A percentile compares a stretch with the other conserved stretches of the same genome.
These are phyloP conservation scores for Meteorus sp. DNA, from an alignment of 1,140 invertebrate genomes.

Conservation along the genomic window DNA sequence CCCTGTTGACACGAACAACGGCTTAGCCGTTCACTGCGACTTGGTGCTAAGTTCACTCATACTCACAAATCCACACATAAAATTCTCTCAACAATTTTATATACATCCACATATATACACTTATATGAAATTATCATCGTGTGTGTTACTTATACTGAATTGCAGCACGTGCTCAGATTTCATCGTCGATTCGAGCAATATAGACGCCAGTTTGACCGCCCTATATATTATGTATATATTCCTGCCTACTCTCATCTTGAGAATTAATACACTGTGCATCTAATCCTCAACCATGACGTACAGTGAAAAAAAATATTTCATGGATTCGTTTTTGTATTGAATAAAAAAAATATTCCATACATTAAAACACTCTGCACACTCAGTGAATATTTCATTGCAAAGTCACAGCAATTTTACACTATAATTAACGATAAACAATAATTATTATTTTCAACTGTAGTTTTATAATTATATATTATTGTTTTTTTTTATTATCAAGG, in stretches of 20 bases:
- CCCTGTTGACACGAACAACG: slow-evolving; percentile 56
- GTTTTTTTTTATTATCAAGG: too few relatives aligned
- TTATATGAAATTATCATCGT: background rate
- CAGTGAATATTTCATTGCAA: too few relatives aligned
- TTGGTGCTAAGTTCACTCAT: slow-evolving; percentile 32
- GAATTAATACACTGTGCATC: too few relatives aligned
- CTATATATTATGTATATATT: slow-evolving; percentile 6
- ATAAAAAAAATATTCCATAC: too few relatives aligned
- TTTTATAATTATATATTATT: too few relatives aligned
- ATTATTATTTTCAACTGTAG: too few relatives aligned
- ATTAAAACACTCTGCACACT: too few relatives aligned
- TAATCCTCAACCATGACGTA: too few relatives aligned
- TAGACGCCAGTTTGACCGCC: background rate
- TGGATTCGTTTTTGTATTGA: too few relatives aligned
- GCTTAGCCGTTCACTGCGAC: slow-evolving; percentile 51
- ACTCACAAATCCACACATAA: slow-evolving; percentile 20
- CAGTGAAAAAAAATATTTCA: too few relatives aligned
- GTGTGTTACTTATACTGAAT: slow-evolving; percentile 37
- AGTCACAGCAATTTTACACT: too few relatives aligned
- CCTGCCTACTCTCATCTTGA: background rate
- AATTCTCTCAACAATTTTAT: slow-evolving; percentile 9
- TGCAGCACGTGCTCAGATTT: slow-evolving; percentile 60
- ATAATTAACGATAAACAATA: too few relatives aligned
- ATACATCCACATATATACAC: slow-evolving; percentile 4
- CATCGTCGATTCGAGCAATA: slow-evolving; percentile 36